Base-by-base conservation (phyloP, 92 coral and sea anemone genomes). In the Isaurus tuberculatus region DNA sequence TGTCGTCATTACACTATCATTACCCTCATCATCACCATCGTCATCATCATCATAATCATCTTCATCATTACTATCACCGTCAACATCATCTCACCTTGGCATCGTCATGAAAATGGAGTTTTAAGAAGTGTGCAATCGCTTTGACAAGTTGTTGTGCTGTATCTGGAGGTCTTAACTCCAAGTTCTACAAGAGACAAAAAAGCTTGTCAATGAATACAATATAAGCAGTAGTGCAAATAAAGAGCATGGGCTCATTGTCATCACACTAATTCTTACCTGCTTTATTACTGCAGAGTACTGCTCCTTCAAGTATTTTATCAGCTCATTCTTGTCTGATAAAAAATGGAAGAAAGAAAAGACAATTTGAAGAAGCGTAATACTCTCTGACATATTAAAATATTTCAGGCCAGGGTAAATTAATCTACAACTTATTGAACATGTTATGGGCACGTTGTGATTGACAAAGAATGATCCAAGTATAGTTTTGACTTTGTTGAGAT, bases 291-390 rank as follows among this genome's bases (percentile, higher is more conserved):
- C 37, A 49, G 22, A 14, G 70, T 87, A 87, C 27, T 34, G 44
- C 20, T 83, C 90, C 60, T 83, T 87, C 65, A 87, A 83, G 43
- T 81, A 75, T 25, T 66, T 46, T 37, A 46, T 49, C 14, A 87
- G 53, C 8, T 87, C 90, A 51, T 75, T 30, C 67, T 87, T 85
- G 57, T 65, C 90, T 87, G 70, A 25, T 73, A 33, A 65, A 49
- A 83, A 15, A n/a, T 8, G 23, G 9, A 10, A 10, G 40, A 8
- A 37, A 46, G 25, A 15, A 71, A 29, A 30, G 20, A 48, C 69
- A 34, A 26, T 29, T 31, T 44, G 27, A 14, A 5, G 16, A 15
- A 16, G 22, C 2, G 22, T 0, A 28, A 31, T 65, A 1, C 19
- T 30, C n/a, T n/a, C n/a, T n/a, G n/a, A n/a, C n/a, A n/a, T n/a